phyloP scores from a whole-genome alignment of 1,140 invertebrate species.

The Anagrus nilaparvatae region DNA sequence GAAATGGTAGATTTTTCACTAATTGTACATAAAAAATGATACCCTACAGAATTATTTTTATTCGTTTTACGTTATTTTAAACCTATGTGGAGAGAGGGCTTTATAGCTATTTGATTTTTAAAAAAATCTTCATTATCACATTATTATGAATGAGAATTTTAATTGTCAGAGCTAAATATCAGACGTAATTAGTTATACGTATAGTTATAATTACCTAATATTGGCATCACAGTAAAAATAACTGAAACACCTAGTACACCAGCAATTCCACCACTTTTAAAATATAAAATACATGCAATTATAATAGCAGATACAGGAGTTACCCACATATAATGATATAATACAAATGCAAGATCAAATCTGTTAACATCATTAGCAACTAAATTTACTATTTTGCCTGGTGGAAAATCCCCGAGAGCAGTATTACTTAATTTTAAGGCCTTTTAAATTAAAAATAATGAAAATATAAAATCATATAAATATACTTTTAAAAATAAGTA shows the following conservation, averaged over 20 bases:
- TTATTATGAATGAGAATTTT: too few species aligned
- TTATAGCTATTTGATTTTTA: too few species aligned
- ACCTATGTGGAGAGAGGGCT: too few species aligned
- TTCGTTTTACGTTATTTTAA: too few species aligned
- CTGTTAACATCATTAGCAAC: slow-evolving; percentile 64
- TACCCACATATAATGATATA: slow-evolving; percentile 49
- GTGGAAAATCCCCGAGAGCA: slow-evolving; percentile 60
- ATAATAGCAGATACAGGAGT: slow-evolving; percentile 52
- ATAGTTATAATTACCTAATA: slow-evolving; percentile 52
- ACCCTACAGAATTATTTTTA: too few species aligned
- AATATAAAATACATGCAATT: slow-evolving; percentile 50
- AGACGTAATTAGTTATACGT: too few species aligned
- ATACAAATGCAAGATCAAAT: slow-evolving; percentile 46
- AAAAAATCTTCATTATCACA: too few species aligned
- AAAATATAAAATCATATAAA: not conserved
- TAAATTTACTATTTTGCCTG: slow-evolving; percentile 73
- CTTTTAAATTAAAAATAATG: slow-evolving; percentile 20
- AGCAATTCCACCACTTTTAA: slow-evolving; percentile 47
- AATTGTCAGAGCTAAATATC: too few species aligned
- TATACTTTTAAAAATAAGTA: not conserved
- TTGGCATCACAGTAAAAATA: slow-evolving; percentile 56
- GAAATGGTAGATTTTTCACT: too few species aligned
- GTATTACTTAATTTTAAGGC: slow-evolving; percentile 48
- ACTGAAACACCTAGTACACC: slow-evolving; percentile 56
- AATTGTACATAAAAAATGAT: too few species aligned